Base-by-base conservation (phyloP, 2,888 invertebrate species). In the Electrophaes corylata region DNA sequence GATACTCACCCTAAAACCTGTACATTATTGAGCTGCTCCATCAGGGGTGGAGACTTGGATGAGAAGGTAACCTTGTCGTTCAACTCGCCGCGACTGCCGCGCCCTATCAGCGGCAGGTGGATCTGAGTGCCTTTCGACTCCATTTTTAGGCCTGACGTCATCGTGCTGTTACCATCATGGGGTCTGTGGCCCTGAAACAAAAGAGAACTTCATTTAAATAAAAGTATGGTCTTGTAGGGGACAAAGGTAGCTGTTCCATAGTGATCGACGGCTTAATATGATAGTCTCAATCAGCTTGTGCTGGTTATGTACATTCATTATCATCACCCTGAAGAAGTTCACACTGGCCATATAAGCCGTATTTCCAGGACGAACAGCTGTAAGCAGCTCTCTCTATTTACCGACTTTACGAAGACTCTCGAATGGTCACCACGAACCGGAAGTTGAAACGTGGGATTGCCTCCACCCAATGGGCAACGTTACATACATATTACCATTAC, bases 1-100 rank as follows among this genome's bases (percentile, higher is more conserved):
- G n/a, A 6, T 37, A 20, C 64, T 61, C 79, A 95, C 95, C 93
- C 93, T 69, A 93, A 77, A 51, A 94, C 79, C 65, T 93, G 89
- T 70, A 92, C 94, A 84, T 94, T 95, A 74, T 95, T 95, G 73
- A 95, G 93, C 81, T 93, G 93, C 69, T 94, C 95, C 41, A 91
- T 66, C 46, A 73, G 73, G 0, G 92, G 86, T 8, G 83, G 81
- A 18, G 81, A 88, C 74, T 83, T 92, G 76, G 80, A 88, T 39
- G 81, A 88, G 75, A 88, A 93, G 60, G 83, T 84, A 66, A 91
- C 91, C 64, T 89, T 89, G 56, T 91, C 91, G 52, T 77, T 86
- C 52, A 88, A 78, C 63, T 91, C 91, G n/a, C 89, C 89, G 19
- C 81, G 80, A 68, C 87, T 86, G 66, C 90, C 88, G 62, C 89